Evolutionary conservation across 35 echinoderm and acorn worm genomes (phyloP).

Genomic region (Nesometra sesokonis): DNA sequence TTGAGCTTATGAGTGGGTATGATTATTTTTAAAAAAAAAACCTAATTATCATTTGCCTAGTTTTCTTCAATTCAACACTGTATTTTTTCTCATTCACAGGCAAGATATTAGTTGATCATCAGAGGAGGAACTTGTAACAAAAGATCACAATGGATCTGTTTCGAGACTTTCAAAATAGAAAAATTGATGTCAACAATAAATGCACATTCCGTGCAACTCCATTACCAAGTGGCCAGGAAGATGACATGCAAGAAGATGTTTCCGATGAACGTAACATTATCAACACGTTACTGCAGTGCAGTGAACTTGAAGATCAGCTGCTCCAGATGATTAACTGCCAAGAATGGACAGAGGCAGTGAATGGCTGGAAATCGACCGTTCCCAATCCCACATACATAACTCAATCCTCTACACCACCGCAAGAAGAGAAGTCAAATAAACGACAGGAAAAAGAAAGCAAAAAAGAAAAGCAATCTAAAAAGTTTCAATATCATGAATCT

Average conservation of each 20-base stretch:
- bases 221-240: not conserved
- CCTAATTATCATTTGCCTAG: too few species aligned
- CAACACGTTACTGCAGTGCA: constrained; percentile 16
- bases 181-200: not conserved
- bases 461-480: constrained; percentile 2
- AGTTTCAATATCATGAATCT: not conserved
- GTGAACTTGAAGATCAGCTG: constrained; percentile 20
- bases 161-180: not conserved
- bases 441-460: constrained; percentile 11
- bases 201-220: not conserved
- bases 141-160: too few species aligned
- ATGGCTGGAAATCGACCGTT: constrained; percentile 14
- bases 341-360: constrained; percentile 33
- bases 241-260: not conserved
- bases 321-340: constrained; percentile 20
- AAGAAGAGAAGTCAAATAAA: not conserved
- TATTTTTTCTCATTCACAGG: too few species aligned
- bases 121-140: too few species aligned
- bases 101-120: too few species aligned
- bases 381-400: constrained; percentile 28
- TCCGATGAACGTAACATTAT: not conserved
- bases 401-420: not conserved
- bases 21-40: too few species aligned
- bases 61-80: too few species aligned
- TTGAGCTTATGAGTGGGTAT: too few species aligned